A percentile compares a stretch with the other conserved stretches of the same genome.
Conservation (phyloP, 1,140 invertebrate genomes). For the Druon quercuslanigerum region DNA sequence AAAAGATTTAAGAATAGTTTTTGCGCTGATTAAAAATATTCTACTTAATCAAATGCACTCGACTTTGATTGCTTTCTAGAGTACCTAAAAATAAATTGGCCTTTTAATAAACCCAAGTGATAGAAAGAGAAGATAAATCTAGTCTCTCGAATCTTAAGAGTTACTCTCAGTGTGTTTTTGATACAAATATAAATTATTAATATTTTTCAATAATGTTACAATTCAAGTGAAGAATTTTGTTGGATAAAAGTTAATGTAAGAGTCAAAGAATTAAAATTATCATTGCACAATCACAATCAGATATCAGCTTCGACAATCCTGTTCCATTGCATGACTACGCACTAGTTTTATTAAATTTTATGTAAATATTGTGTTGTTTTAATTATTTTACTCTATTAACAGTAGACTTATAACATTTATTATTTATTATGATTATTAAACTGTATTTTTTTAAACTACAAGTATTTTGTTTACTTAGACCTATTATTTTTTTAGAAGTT, state of each 20-base stretch:
- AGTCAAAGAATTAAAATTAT: conserved; percentile 36
- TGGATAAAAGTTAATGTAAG: conserved; percentile 36
- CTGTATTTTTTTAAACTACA: neutral
- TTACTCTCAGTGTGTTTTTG: too few relatives aligned
- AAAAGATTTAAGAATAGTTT: neutral
- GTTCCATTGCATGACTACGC: conserved; percentile 33
- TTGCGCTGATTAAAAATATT: neutral
- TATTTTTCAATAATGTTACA: neutral
- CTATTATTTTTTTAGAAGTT: neutral
- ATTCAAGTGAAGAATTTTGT: neutral
- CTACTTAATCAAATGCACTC: neutral
- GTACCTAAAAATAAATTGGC: conserved; percentile 15
- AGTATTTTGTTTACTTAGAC: conserved; percentile 3
- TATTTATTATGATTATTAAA: neutral
- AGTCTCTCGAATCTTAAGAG: too few relatives aligned
- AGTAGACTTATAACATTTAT: neutral
- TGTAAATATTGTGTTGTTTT: neutral
- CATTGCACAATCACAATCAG: conserved; percentile 42
- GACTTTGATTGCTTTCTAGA: neutral
- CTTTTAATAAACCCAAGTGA: neutral
- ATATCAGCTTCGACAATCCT: conserved; percentile 26
- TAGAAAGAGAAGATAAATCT: neutral
- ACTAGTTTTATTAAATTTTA: conserved; percentile 37
- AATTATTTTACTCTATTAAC: neutral
- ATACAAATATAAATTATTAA: too few relatives aligned